These are phyloP conservation scores for Characodon lateralis DNA, from an alignment of 2,797 vertebrate species.

Conservation along the genomic window DNA sequence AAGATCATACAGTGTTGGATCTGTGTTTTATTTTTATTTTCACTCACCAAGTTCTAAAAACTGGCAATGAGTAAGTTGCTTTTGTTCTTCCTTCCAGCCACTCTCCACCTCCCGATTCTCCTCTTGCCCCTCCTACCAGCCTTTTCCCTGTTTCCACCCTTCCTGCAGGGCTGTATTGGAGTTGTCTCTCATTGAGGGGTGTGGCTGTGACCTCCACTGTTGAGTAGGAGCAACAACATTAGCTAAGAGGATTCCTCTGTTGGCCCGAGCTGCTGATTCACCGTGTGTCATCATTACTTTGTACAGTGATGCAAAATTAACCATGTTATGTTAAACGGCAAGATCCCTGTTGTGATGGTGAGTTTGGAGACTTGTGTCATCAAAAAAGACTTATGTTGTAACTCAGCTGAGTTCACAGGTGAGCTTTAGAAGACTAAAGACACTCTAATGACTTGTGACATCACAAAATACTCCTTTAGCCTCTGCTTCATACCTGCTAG, in stretches of 20 bases:
- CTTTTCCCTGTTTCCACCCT: slow-evolving; percentile 46
- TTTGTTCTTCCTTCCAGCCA: slow-evolving; percentile 37
- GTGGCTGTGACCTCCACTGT: slow-evolving; percentile 53
- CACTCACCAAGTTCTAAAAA: slow-evolving; percentile 38
- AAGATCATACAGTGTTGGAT: slow-evolving; percentile 20
- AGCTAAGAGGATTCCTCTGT: slow-evolving; percentile 72
- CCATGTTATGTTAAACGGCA: slow-evolving; percentile 12
- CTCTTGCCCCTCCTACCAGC: slow-evolving; percentile 34
- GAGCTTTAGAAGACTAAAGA: slow-evolving; percentile 6
- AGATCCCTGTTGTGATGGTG: slow-evolving; percentile 23
- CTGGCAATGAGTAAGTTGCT: slow-evolving; percentile 19
- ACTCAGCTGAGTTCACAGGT: not conserved
- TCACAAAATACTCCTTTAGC: slow-evolving; percentile 31
- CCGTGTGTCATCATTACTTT: slow-evolving; percentile 66
- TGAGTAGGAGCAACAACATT: slow-evolving; percentile 49
- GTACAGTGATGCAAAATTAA: slow-evolving; percentile 41
- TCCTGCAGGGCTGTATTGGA: slow-evolving; percentile 53
- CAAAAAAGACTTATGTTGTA: not conserved
- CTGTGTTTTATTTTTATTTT: slow-evolving; percentile 20
- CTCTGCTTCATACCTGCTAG: slow-evolving; percentile 31
- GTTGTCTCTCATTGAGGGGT: slow-evolving; percentile 39
- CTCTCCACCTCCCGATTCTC: slow-evolving; percentile 39
- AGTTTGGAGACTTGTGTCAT: slow-evolving; percentile 9
- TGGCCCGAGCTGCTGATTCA: slow-evolving; percentile 75
- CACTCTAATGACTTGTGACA: slow-evolving; percentile 8